A percentile compares a stretch with the other conserved stretches of the same genome.
phyloP scores from a whole-genome alignment of 2,888 invertebrate genomes.

The Ormia ochracea region DNA sequence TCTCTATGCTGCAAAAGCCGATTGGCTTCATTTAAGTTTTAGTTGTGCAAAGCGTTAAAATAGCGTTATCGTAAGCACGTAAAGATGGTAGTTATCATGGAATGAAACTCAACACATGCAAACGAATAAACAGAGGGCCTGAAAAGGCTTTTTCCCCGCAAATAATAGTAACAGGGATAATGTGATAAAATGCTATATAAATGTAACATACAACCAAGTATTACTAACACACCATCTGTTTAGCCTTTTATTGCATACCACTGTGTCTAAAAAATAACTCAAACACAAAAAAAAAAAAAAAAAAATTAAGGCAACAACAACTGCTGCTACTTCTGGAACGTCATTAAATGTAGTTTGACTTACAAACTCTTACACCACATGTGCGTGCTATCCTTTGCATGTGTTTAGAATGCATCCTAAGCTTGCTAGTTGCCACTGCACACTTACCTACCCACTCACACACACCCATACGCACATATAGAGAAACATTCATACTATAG shows the following conservation, averaged over 20 bases:
- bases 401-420: not conserved
- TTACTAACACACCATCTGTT: conserved; percentile 20
- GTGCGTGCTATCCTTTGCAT: not conserved
- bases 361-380: not conserved
- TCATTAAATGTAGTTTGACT: not conserved
- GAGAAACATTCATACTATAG: no score
- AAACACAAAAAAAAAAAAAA: no score
- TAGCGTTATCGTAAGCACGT: conserved; percentile 41
- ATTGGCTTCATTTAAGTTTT: conserved; percentile 55
- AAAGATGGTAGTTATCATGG: conserved; percentile 32
- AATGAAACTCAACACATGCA: not conserved
- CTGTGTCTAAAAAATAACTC: no score
- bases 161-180: not conserved
- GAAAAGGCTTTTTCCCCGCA: not conserved
- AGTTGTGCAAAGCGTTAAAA: conserved; percentile 17
- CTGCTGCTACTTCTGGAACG: not conserved
- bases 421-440: not conserved
- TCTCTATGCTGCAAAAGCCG: not conserved
- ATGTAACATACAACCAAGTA: not conserved
- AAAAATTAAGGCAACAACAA: not conserved
- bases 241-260: conserved; percentile 44
- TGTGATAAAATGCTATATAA: conserved; percentile 8
- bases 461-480: no score
- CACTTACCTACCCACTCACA: no score
- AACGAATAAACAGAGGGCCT: not conserved